These are phyloP conservation scores for Matsumurasca onukii DNA, from an alignment of 1,140 invertebrate species.

Conservation along the genomic window DNA sequence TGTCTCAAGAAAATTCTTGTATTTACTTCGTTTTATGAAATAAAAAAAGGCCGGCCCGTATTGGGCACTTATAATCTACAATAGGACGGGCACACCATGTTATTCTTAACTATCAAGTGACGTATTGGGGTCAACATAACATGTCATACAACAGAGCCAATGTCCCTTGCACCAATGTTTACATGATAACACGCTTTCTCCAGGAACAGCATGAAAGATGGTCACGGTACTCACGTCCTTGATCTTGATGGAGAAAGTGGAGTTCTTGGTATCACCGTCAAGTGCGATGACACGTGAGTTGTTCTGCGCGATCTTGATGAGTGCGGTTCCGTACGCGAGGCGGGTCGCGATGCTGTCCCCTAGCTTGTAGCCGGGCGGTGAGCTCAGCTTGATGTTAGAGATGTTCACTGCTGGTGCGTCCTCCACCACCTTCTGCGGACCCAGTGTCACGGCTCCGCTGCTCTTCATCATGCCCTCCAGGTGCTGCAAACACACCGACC, in stretches of 20 bases:
- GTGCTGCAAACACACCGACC: conserved; percentile 53
- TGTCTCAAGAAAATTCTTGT: no score
- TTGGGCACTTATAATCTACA: no score
- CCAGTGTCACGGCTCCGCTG: conserved; percentile 54
- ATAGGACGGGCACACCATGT: no score
- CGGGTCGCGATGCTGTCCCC: conserved; percentile 88
- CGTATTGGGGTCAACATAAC: no score
- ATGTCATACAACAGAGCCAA: no score
- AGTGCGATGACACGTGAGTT: conserved; percentile 86
- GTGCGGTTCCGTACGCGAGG: conserved; percentile 89
- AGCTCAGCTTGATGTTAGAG: conserved; percentile 72
- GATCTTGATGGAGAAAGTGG: conserved; percentile 94
- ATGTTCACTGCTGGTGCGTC: conserved; percentile 74
- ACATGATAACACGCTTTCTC: no score
- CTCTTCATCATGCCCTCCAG: conserved; percentile 67
- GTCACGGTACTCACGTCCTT: conserved; percentile 75
- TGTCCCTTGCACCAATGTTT: no score
- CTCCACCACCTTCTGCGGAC: conserved; percentile 63
- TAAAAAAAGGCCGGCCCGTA: no score
- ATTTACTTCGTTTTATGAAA: no score
- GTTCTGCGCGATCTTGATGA: conserved; percentile 84
- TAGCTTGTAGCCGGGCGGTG: conserved; percentile 82
- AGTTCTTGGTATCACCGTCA: conserved; percentile 98
- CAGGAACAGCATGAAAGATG: no score
- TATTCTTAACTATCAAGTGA: no score